Base-by-base conservation (phyloP, 2,113 vertebrate species). In the Heteronetta atricapilla region DNA sequence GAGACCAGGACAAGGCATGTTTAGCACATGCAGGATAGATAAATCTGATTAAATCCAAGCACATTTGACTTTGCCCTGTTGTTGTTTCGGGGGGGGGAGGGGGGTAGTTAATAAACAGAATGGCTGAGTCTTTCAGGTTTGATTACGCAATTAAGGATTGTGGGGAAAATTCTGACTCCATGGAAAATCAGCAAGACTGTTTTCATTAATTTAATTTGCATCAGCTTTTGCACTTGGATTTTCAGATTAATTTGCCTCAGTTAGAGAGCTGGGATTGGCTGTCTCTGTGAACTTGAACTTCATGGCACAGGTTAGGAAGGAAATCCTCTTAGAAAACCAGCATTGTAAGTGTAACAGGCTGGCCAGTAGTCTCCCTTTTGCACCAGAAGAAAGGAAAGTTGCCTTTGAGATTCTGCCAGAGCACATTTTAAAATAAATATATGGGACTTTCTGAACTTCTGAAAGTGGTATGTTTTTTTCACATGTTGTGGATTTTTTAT, bases 201-300 rank as follows among this genome's bases (percentile, higher is more conserved):
- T 92, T 82, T 48, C 26, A 40, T 48, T 80, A 44, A 42, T 86
- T 88, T 85, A 2, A 29, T 75, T 82, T 89, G 28, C 82, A 85
- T 82, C 40, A 76, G 33, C 70, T 91, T 95, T 93, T 36, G 62
- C 28, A 46, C 72, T 69, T 69, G 82, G 72, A 67, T 94, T 95
- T 91, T 13, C n/a, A 76, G 85, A 86, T 94, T 73, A 68, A 42
- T 91, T 91, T 20, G 9, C 44, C 50, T 85, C 6, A 7, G 29
- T 58, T 58, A 42, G 42, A 82, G 36, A 82, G 40, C 58, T 80
- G 19, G 79, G 70, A 91, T 94, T 90, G 91, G 34, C 59, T 87
- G 55, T 80, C 34, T 46, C 44, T 86, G 29, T 82, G 88, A 93
- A 80, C 72, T 59, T 89, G 82, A 86, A 86, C 78, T 95, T 94